These are phyloP conservation scores for Marmota monax DNA, from an alignment of 2,113 vertebrate genomes.

Conservation along the genomic window DNA sequence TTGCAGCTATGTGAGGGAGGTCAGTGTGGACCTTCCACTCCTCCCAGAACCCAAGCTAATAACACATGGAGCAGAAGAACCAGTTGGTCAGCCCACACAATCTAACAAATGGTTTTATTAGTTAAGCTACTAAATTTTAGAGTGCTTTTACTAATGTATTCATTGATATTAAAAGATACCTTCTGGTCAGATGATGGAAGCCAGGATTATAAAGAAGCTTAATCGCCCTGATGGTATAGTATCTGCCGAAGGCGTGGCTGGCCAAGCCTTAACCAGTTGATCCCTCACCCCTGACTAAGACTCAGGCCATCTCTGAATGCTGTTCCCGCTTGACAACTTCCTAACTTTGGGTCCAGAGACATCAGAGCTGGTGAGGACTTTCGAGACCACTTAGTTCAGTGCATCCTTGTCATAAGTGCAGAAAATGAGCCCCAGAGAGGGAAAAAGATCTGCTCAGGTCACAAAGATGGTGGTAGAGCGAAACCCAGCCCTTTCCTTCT, in stretches of 20 bases:
- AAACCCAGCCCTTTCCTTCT: background rate
- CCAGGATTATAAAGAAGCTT: background rate
- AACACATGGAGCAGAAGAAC: background rate
- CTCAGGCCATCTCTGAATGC: background rate
- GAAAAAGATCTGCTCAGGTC: background rate
- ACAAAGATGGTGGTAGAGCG: background rate
- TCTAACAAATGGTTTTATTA: background rate
- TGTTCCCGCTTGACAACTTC: background rate
- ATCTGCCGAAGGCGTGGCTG: background rate
- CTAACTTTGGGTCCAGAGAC: background rate
- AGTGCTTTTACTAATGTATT: background rate
- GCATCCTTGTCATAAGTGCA: background rate
- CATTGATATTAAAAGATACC: background rate
- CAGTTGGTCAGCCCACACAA: background rate
- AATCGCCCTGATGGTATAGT: background rate
- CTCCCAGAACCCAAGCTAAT: background rate
- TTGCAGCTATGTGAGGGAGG: background rate
- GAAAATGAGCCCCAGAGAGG: background rate
- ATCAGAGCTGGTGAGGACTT: background rate
- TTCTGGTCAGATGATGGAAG: background rate
- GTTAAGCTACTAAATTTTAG: background rate
- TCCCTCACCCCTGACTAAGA: background rate
- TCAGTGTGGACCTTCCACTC: background rate
- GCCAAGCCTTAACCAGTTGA: background rate
- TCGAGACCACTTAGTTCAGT: background rate